A percentile compares a stretch with the other conserved stretches of the same genome.
Evolutionary conservation across 2,888 invertebrate genomes (phyloP).

Genomic region (Lasioglossum oenotherae): DNA sequence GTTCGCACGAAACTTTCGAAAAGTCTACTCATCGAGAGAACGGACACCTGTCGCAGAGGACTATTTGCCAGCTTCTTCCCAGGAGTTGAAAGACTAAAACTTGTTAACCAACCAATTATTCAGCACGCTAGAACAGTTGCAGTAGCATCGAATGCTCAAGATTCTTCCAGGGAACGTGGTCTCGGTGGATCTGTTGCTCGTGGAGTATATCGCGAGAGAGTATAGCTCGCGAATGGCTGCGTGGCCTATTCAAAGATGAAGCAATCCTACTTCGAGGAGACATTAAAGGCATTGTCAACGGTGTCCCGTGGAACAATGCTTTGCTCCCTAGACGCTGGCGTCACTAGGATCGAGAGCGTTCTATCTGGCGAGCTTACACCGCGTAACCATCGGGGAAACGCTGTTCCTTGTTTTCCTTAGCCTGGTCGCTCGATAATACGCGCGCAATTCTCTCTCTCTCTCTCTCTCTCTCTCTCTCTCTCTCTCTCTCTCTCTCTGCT

Average conservation of each 20-base stretch:
- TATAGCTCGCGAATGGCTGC: not conserved
- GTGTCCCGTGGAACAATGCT: conserved; percentile 73
- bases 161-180: not conserved
- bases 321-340: conserved; percentile 67
- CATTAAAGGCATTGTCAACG: conserved; percentile 73
- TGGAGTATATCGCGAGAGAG: not conserved
- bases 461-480: too few species aligned
- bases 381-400: conserved; percentile 53
- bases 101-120: conserved; percentile 6
- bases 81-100: not conserved
- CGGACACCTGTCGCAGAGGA: not conserved
- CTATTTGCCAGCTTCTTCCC: not conserved
- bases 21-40: not conserved
- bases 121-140: not conserved
- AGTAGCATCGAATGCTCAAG: not conserved
- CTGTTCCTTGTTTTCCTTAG: conserved; percentile 43
- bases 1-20: not conserved
- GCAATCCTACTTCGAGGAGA: conserved; percentile 63
- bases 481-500: not conserved
- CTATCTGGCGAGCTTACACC: conserved; percentile 52
- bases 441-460: not conserved
- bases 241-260: conserved; percentile 61
- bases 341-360: conserved; percentile 53
- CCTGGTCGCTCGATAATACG: conserved; percentile 15
- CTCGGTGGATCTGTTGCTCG: not conserved